phyloP scores from a whole-genome alignment of 2,888 invertebrate genomes.

The Schrankia costaestrigalis region DNA sequence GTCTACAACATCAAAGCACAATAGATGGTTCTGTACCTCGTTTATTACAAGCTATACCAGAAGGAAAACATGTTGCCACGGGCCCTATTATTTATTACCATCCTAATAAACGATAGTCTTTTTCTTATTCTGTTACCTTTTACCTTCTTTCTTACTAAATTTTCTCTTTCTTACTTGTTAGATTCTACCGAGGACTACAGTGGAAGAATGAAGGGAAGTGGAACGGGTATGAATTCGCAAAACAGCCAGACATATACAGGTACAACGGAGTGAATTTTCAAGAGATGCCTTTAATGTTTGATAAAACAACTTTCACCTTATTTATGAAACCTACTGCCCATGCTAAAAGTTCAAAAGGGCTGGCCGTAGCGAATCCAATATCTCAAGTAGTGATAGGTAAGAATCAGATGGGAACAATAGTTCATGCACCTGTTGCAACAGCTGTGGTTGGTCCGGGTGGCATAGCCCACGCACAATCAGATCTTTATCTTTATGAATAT shows the following conservation, averaged over 20 bases:
- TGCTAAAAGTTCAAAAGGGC: conserved; percentile 83
- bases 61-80: conserved; percentile 86
- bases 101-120: conserved; percentile 52
- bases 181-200: conserved; percentile 48
- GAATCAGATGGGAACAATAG: conserved; percentile 82
- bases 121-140: conserved; percentile 25
- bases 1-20: conserved; percentile 58
- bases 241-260: conserved; percentile 47
- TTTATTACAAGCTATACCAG: conserved; percentile 75
- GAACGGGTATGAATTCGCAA: conserved; percentile 24
- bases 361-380: conserved; percentile 85
- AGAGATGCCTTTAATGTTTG: conserved; percentile 35
- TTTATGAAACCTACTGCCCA: conserved; percentile 83
- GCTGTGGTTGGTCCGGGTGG: conserved; percentile 89
- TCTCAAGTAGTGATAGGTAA: conserved; percentile 83
- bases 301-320: conserved; percentile 47
- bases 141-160: conserved; percentile 28
- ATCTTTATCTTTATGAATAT: conserved; percentile 81
- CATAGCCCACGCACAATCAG: conserved; percentile 87
- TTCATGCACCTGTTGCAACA: conserved; percentile 84
- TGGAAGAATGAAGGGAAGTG: conserved; percentile 40
- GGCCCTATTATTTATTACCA: conserved; percentile 88
- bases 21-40: conserved; percentile 57
- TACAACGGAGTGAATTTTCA: conserved; percentile 55
- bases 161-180: conserved; percentile 60